Evolutionary conservation across 2,113 vertebrate species (phyloP).

Genomic region (Xiphophorus maculatus): DNA sequence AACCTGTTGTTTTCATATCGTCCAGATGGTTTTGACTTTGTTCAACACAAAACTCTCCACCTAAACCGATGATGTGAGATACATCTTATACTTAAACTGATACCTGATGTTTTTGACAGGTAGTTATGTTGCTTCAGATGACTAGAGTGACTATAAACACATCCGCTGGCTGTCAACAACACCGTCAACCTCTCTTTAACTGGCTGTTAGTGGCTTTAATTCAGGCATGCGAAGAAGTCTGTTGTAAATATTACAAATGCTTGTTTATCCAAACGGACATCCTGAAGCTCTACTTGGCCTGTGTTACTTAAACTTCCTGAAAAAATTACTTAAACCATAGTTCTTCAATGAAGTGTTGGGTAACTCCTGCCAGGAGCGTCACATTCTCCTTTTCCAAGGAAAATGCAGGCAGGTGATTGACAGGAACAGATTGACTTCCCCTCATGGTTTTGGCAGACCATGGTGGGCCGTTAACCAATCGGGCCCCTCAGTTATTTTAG

Average conservation of each 20-base stretch:
- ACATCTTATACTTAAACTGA: not conserved
- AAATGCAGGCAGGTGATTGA: conserved; percentile 83
- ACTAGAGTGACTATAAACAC: not conserved
- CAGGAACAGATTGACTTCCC: conserved; percentile 77
- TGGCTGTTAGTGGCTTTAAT: conserved; percentile 43
- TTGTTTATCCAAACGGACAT: conserved; percentile 34
- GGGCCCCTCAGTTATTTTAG: conserved; percentile 87
- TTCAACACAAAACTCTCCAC: not conserved
- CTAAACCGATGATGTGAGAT: not conserved
- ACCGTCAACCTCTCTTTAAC: conserved; percentile 15
- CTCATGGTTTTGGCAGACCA: conserved; percentile 49
- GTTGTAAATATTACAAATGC: conserved; percentile 43
- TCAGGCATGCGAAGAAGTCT: conserved; percentile 50
- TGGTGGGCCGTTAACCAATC: conserved; percentile 84
- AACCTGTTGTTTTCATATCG: too few species aligned
- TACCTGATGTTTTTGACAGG: not conserved
- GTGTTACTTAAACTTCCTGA: not conserved
- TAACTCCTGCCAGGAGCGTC: conserved; percentile 44
- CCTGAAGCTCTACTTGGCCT: not conserved
- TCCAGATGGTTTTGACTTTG: not conserved
- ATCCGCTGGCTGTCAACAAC: conserved; percentile 10
- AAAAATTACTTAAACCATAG: conserved; percentile 44
- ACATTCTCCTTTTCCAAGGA: conserved; percentile 82
- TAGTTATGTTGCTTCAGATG: not conserved
- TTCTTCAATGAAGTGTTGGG: conserved; percentile 38